These are phyloP conservation scores for Podargus strigoides DNA, from an alignment of 2,797 vertebrate species.

Conservation along the genomic window DNA sequence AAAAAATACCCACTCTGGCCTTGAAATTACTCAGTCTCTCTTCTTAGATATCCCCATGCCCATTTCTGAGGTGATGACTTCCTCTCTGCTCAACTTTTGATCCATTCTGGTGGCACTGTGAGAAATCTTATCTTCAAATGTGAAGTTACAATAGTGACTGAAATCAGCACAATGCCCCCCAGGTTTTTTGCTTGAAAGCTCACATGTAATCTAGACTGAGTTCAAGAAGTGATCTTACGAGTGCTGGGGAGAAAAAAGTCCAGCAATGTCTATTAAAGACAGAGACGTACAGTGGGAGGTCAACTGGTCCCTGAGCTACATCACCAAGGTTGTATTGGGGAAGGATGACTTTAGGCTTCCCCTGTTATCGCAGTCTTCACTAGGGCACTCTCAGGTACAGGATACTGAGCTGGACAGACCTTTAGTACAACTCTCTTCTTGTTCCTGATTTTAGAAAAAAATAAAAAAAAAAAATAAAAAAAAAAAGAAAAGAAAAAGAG, in stretches of 20 bases:
- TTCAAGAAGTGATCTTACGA: background rate
- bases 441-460: too few relatives aligned
- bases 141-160: background rate
- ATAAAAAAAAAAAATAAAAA: background rate
- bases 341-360: background rate
- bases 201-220: background rate
- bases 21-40: background rate
- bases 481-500: background rate
- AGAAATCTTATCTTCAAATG: background rate
- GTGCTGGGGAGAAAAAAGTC: background rate
- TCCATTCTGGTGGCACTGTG: background rate
- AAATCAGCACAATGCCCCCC: background rate
- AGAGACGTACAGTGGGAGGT: background rate
- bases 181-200: background rate
- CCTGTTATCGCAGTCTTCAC: background rate
- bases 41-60: background rate
- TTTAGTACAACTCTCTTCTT: background rate
- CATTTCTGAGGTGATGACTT: rapidly evolving
- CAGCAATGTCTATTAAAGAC: background rate
- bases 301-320: background rate
- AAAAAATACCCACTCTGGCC: too few relatives aligned
- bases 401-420: background rate
- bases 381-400: background rate
- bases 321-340: background rate
- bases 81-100: background rate